Evolutionary conservation across 2,113 vertebrate genomes (phyloP).

Genomic region (Dryoscopus gambensis): DNA sequence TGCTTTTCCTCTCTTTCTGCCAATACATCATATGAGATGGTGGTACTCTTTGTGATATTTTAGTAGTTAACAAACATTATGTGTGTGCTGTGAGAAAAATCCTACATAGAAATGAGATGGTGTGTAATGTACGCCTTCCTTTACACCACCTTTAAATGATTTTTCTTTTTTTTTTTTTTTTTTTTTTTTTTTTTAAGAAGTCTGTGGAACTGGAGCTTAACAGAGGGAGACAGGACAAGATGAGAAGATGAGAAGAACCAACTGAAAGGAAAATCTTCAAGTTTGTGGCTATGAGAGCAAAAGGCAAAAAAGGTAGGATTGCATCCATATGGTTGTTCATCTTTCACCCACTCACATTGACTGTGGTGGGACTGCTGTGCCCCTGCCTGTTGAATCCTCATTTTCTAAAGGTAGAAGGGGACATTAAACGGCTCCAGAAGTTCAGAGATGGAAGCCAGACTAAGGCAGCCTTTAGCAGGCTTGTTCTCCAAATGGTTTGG

Average conservation of each 20-base stretch:
- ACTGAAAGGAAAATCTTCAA: neutral
- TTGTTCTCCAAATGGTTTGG: neutral
- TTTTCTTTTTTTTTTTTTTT: neutral
- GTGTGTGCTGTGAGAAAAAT: neutral
- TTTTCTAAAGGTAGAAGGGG: neutral
- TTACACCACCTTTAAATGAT: neutral
- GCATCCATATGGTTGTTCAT: neutral
- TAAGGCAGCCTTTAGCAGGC: neutral
- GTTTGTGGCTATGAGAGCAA: neutral
- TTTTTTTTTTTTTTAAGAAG: neutral
- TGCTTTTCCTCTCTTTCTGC: neutral
- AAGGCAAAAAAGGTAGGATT: neutral
- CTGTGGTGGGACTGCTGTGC: neutral
- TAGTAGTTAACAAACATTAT: neutral
- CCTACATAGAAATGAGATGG: neutral
- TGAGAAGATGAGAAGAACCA: neutral
- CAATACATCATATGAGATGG: neutral
- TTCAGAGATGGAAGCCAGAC: neutral
- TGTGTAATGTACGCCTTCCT: neutral
- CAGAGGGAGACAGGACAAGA: neutral
- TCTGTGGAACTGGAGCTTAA: neutral
- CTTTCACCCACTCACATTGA: accelerated
- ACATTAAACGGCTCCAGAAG: neutral
- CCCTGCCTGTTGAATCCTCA: neutral
- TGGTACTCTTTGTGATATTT: neutral